Percentiles rank a stretch among this genome's conserved stretches.
Conservation (phyloP, 2,113 vertebrate species). For the Bambusicola thoracicus region DNA sequence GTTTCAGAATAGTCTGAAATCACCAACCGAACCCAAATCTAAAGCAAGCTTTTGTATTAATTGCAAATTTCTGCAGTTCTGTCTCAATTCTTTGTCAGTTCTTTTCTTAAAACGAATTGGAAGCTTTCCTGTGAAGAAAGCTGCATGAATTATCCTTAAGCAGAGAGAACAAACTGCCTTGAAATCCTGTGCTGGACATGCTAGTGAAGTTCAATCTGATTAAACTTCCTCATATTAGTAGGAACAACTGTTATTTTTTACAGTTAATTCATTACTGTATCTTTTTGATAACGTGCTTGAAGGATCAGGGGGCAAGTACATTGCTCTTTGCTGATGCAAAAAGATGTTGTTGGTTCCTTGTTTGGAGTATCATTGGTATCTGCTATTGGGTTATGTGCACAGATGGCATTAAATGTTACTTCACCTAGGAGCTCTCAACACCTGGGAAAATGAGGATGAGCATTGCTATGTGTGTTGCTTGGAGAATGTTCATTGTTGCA, state of each 20-base stretch:
- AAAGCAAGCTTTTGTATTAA: neutral
- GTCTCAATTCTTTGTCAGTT: neutral
- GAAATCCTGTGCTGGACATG: neutral
- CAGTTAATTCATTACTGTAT: neutral
- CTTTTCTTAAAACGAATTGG: neutral
- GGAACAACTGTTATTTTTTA: neutral
- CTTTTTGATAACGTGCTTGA: neutral
- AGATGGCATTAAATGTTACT: neutral
- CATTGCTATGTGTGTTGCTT: neutral
- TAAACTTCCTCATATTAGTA: neutral
- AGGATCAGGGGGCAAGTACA: neutral
- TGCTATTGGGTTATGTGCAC: neutral
- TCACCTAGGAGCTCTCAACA: neutral
- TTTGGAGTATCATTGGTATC: neutral
- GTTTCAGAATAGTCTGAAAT: conserved; percentile 42
- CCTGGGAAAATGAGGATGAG: neutral
- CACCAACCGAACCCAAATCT: conserved; percentile 30
- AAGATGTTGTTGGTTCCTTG: neutral
- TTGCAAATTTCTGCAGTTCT: conserved; percentile 18
- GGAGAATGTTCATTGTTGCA: neutral
- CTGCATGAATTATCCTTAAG: neutral
- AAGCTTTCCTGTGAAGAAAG: neutral
- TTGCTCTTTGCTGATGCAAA: neutral
- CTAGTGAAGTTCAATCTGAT: neutral
- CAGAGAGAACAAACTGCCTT: neutral